phyloP scores from a whole-genome alignment of 2,797 vertebrate genomes.

The Pygocentrus nattereri region DNA sequence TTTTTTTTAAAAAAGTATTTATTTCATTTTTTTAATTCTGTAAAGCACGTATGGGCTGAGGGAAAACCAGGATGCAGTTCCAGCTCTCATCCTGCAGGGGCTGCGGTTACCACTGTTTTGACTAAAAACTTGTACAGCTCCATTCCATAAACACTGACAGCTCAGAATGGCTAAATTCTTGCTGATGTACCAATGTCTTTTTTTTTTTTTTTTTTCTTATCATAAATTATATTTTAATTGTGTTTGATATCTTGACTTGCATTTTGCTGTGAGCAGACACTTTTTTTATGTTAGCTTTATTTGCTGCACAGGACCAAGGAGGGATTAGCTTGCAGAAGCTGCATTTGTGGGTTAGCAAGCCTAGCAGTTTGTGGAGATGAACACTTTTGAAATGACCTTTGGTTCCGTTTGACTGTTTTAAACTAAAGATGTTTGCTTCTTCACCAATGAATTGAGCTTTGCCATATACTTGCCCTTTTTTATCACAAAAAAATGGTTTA shows the following conservation, averaged over 20 bases:
- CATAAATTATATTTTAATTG: slow-evolving; percentile 14
- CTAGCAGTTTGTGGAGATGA: not conserved
- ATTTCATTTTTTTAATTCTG: not conserved
- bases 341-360: not conserved
- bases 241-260: slow-evolving; percentile 25
- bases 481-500: not conserved
- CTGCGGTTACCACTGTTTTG: slow-evolving; percentile 33
- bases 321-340: not conserved
- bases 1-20: not conserved
- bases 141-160: slow-evolving; percentile 13
- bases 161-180: slow-evolving; percentile 2
- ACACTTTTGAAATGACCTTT: not conserved
- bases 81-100: slow-evolving; percentile 48
- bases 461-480: not conserved
- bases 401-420: not conserved
- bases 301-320: slow-evolving; percentile 27
- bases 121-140: slow-evolving; percentile 14
- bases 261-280: slow-evolving; percentile 15
- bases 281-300: slow-evolving; percentile 8
- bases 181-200: slow-evolving; percentile 32
- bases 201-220: slow-evolving; percentile 15
- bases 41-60: not conserved
- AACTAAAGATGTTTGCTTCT: not conserved
- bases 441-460: not conserved
- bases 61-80: slow-evolving; percentile 16